Evolutionary conservation across 2,113 vertebrate species (phyloP).

Genomic region (Stomatorhinus ivindoensis): DNA sequence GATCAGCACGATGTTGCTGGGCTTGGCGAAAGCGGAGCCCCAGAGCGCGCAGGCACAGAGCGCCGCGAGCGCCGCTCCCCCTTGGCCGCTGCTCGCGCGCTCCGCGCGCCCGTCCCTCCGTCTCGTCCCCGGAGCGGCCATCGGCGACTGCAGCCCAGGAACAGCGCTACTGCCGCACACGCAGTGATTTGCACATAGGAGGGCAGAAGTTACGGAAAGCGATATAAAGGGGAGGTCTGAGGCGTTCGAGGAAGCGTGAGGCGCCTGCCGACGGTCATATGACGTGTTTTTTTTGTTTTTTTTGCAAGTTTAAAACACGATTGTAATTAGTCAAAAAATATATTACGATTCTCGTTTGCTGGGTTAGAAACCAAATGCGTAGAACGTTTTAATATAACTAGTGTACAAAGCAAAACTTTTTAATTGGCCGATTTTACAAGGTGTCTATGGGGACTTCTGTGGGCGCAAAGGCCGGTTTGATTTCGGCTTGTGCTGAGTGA

Average conservation of each 20-base stretch:
- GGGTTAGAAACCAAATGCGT: not conserved
- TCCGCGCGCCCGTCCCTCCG: not conserved
- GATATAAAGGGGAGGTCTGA: constrained; percentile 16
- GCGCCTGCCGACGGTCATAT: constrained; percentile 33
- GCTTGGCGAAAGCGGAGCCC: constrained; percentile 35
- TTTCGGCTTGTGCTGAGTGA: not conserved
- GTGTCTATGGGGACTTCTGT: not conserved
- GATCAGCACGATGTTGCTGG: constrained; percentile 62
- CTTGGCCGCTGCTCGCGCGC: not conserved
- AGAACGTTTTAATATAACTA: not conserved
- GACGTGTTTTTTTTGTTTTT: constrained; percentile 26
- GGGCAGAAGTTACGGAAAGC: not conserved
- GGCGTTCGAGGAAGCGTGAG: constrained; percentile 29
- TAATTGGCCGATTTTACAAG: not conserved
- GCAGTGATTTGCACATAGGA: not conserved
- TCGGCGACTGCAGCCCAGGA: constrained; percentile 19
- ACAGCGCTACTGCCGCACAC: not conserved
- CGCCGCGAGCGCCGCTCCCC: constrained; percentile 15
- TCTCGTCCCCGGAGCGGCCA: constrained; percentile 35
- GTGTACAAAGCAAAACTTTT: not conserved
- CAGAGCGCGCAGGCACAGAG: constrained; percentile 53
- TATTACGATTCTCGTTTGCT: not conserved
- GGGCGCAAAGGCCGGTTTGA: not conserved
- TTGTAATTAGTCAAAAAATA: constrained; percentile 21
- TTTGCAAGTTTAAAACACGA: constrained; percentile 8